Evolutionary conservation across 2,113 vertebrate genomes (phyloP).

Genomic region (Saguinus imperator): DNA sequence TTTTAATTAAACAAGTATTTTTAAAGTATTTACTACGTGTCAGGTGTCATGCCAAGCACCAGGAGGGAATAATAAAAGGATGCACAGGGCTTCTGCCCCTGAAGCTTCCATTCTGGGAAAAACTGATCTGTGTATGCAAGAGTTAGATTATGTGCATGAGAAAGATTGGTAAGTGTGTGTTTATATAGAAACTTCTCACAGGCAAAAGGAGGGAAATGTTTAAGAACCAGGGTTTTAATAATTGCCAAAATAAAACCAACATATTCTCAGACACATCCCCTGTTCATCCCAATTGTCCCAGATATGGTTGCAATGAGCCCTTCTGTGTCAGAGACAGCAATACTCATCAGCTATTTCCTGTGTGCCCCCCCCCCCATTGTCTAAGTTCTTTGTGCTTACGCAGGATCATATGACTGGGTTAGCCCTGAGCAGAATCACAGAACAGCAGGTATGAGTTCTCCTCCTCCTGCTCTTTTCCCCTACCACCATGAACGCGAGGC

Average conservation of each 20-base stretch:
- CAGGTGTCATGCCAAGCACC: constrained; percentile 3
- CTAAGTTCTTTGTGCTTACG: not conserved
- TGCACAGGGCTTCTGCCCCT: not conserved
- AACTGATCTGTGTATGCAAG: not conserved
- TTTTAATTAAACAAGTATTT: constrained; percentile 56
- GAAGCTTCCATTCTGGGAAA: not conserved
- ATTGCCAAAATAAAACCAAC: constrained; percentile 16
- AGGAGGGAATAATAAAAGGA: constrained; percentile 6
- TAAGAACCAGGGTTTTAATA: constrained; percentile 1
- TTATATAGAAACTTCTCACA: constrained; percentile 1
- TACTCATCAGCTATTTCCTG: not conserved
- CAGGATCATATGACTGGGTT: not conserved
- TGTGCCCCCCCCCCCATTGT: not conserved
- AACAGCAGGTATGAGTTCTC: not conserved
- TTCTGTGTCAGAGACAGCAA: not conserved
- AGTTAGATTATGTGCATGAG: not conserved
- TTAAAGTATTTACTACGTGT: constrained; percentile 13
- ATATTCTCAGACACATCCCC: not conserved
- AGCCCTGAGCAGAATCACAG: not conserved
- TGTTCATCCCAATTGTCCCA: not conserved
- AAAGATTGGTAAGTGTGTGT: not conserved
- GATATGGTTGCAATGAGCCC: not conserved
- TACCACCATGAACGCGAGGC: not conserved
- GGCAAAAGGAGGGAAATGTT: constrained; percentile 6
- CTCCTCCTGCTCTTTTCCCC: not conserved